These are phyloP conservation scores for Dryoscopus gambensis DNA, from an alignment of 2,113 vertebrate genomes.

Conservation along the genomic window DNA sequence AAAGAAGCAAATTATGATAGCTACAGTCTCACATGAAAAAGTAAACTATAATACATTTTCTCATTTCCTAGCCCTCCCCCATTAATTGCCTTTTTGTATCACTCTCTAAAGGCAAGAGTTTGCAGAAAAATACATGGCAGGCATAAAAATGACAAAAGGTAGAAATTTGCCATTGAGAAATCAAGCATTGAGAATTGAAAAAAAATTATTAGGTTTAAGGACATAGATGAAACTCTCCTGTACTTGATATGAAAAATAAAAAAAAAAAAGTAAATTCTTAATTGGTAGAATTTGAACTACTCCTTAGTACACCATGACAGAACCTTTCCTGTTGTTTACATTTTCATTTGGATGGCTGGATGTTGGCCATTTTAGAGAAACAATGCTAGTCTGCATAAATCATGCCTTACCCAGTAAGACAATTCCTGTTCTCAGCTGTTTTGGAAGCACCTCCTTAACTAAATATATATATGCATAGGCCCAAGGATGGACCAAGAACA, in stretches of 20 bases:
- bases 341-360: neutral
- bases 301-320: neutral
- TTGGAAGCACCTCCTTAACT: neutral
- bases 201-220: neutral
- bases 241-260: neutral
- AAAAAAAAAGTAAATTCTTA: neutral
- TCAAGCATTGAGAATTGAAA: neutral
- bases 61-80: neutral
- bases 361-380: neutral
- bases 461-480: neutral
- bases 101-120: neutral
- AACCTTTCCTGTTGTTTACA: neutral
- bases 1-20: neutral
- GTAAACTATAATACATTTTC: neutral
- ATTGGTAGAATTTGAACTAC: neutral
- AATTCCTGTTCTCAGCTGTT: neutral
- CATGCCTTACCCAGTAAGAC: neutral
- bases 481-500: neutral
- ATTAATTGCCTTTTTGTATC: neutral
- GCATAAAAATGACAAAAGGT: neutral
- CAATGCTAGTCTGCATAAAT: neutral
- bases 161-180: neutral
- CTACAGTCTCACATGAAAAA: neutral
- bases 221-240: neutral
- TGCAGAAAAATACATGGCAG: neutral